Percentiles rank a stretch among this genome's conserved stretches.
Conservation (phyloP, 2,113 vertebrate genomes). For the Pollimyrus isidori region DNA sequence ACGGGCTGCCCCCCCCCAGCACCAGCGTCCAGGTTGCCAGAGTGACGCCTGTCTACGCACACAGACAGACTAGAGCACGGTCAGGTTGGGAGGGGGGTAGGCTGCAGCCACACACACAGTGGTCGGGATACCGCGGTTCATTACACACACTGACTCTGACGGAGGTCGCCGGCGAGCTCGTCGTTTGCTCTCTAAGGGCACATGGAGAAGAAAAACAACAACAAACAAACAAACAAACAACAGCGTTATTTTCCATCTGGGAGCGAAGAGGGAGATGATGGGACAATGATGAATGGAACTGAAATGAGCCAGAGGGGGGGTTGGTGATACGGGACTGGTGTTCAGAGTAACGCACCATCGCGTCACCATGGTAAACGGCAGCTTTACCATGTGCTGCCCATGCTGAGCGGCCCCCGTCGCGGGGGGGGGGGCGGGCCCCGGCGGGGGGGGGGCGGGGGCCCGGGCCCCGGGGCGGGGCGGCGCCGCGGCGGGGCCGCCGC, state of each 20-base stretch:
- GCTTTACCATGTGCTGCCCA: constrained; percentile 35
- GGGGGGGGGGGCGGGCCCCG: too few species aligned
- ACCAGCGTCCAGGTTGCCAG: not conserved
- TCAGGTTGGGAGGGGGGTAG: constrained; percentile 56
- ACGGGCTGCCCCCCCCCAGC: not conserved
- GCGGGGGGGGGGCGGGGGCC: too few species aligned
- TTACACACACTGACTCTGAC: constrained; percentile 69
- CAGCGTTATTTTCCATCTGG: constrained; percentile 35
- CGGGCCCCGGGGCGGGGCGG: too few species aligned
- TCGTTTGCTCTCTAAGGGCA: constrained; percentile 36
- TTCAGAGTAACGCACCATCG: not conserved
- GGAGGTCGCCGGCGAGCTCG: constrained; percentile 32
- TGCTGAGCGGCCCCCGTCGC: constrained; percentile 8
- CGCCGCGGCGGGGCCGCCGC: too few species aligned
- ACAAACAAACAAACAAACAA: constrained; percentile 31
- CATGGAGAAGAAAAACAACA: constrained; percentile 15
- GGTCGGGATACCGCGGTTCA: constrained; percentile 72
- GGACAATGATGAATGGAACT: constrained; percentile 14
- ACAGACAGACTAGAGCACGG: constrained; percentile 38
- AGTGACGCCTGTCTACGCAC: constrained; percentile 14
- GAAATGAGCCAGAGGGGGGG: not conserved
- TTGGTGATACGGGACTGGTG: not conserved
- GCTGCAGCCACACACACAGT: constrained; percentile 70
- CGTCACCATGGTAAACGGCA: constrained; percentile 27
- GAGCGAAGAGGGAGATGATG: not conserved